Conservation (phyloP, 53 echinoderm and acorn worm species). For the Actinopyga echinites region DNA sequence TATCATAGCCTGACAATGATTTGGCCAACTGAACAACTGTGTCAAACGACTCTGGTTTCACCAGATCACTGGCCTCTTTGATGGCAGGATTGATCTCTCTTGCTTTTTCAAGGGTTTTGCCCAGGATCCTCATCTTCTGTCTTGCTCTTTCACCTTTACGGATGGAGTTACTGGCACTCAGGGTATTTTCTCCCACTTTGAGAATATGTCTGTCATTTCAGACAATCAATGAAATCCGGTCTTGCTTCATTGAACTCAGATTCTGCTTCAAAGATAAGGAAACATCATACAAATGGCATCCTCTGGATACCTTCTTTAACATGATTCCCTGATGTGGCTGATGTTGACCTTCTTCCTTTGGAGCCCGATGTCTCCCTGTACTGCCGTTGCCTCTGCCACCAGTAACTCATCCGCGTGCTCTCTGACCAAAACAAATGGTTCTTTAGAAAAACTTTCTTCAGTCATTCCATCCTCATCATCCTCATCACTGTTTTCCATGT, state of each 20-base stretch:
- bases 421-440: not conserved
- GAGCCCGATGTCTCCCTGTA: not conserved
- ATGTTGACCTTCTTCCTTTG: conserved; percentile 24
- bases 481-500: too few relatives aligned
- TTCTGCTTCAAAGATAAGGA: not conserved
- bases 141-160: conserved; percentile 4
- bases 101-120: conserved; percentile 23
- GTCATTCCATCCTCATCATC: too few relatives aligned
- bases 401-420: conserved; percentile 36
- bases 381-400: conserved; percentile 41
- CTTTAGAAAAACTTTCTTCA: not conserved
- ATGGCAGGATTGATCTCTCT: conserved; percentile 12
- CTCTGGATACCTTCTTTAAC: not conserved
- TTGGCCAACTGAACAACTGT: conserved; percentile 1
- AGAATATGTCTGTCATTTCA: conserved; percentile 56
- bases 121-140: conserved; percentile 37
- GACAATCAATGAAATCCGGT: conserved; percentile 39
- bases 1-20: conserved; percentile 42
- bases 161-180: conserved; percentile 18
- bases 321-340: not conserved
- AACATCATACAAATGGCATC: not conserved
- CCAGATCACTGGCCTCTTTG: conserved; percentile 23
- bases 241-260: conserved; percentile 15
- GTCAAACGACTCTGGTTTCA: conserved; percentile 24
- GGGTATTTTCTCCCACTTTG: conserved; percentile 32